Evolutionary conservation across 2,888 invertebrate species (phyloP), one percentile per base, ranked within the genome.

Genomic region (Sinopyrophorus schimmeli): DNA sequence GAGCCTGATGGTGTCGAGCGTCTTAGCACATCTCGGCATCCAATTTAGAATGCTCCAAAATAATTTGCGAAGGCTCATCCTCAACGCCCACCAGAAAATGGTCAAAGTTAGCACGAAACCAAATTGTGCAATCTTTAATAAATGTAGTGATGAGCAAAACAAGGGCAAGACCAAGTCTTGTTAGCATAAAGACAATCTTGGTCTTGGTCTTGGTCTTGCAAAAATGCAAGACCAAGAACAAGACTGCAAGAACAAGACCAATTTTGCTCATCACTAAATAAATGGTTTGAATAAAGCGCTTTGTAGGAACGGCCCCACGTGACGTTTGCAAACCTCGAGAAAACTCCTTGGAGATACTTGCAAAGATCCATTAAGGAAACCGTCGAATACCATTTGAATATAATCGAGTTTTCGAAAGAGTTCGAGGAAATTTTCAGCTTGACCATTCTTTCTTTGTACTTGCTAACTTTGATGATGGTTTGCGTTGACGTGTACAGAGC

Each of bases 11-110:
- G 1, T 27, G 12, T 10, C 10, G 6, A 18, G 27, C 6, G 6
- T 17, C 5, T 16, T 38, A n/a, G 26, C 16, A 18, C 23, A 10
- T 9, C 10, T 17, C 6, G 17, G 15, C 9, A 10, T 10, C 5
- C 38, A 38, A 27, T 27, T 38, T 27, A 26, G 18, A 18, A 38
- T 38, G 26, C 16, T 38, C 2, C 38, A 38, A 27, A 38, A 38
- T 27, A 38, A 38, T 17, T 5, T 26, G 1, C 9, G 6, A 10
- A 9, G 38, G 1, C 5, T 38, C 1, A 12, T 38, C 1, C 2
- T 1, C 1, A 38, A 38, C 17, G 7, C 17, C 12, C 18, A 17
- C 16, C 26, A 11, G 3, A 5, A 9, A 11, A 38, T 27, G 38
- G 15, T 15, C 17, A 14, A 14, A 17, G 31, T 31, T 9, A 11